Percentiles rank a stretch among this genome's conserved stretches.
Evolutionary conservation across 2,797 vertebrate genomes (phyloP).

Genomic region (Myotis pilosus): DNA sequence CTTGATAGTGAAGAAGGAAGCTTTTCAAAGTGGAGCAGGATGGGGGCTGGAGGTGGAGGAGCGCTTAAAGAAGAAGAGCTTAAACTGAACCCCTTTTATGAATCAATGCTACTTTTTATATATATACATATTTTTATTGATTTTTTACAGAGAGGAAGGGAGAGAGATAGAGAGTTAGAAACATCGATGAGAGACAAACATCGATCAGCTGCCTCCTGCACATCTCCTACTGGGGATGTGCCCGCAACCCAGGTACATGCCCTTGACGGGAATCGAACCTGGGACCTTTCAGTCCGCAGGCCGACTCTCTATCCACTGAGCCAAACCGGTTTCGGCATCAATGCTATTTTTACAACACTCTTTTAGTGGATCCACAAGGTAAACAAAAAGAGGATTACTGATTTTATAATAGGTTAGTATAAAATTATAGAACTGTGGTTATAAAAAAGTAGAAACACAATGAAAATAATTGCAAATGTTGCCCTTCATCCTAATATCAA

Average conservation of each 20-base stretch:
- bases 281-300: too few species aligned
- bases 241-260: too few species aligned
- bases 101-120: not conserved
- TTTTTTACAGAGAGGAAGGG: too few species aligned
- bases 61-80: not conserved
- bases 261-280: too few species aligned
- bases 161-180: too few species aligned
- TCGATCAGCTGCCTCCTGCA: too few species aligned
- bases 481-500: not conserved
- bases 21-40: rapidly evolving
- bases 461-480: not conserved
- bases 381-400: not conserved
- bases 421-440: not conserved
- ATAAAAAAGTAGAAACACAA: not conserved
- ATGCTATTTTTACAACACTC: not conserved
- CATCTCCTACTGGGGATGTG: too few species aligned
- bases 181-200: too few species aligned
- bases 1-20: not conserved
- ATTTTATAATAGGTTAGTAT: not conserved
- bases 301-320: too few species aligned
- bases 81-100: not conserved
- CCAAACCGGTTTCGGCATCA: not conserved
- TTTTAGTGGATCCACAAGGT: not conserved
- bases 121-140: too few species aligned
- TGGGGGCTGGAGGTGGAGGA: rapidly evolving